Base-by-base conservation (phyloP, 2,797 vertebrate genomes). In the Chelon auratus region DNA sequence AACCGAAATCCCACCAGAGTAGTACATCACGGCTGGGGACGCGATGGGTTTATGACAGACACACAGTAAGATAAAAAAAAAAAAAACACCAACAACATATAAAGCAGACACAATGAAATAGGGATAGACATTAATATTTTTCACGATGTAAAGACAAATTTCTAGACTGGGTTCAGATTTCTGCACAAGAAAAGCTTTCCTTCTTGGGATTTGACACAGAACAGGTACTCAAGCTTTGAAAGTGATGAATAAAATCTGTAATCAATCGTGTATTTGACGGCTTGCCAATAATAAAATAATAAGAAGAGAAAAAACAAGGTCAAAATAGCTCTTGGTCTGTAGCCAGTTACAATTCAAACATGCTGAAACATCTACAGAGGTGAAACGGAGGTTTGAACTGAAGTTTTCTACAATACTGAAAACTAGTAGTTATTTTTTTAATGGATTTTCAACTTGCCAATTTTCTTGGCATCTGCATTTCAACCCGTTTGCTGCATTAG, bases 1-100 rank as follows among this genome's bases (percentile, higher is more conserved):
- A 85, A 40, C 47, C 56, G 24, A 81, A 87, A 80, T 63, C 74
- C 60, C 43, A 3, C 26, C 45, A 40, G 57, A 59, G 18, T 33
- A 43, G 60, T 80, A 63, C 50, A 82, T 85, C 59, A 73, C 12
- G 37, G 43, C 51, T 61, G 57, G 39, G 37, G 33, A 43, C 42
- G 58, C 62, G 52, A 24, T 5, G 36, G 50, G n/a, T 50, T 50
- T 12, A 60, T 15, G 47, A 37, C 24, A 57, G 48, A 11, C 66
- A 64, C 20, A 55, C 30, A 58, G 47, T 39, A 48, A 22, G 22
- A 11, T 39, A 26, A 57, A 62, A 22, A 4, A 17, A 15, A 54
- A 9, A 24, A 39, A 11, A 22, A 22, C 20, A 43, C 40, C 15
- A 54, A 45, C 4, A 40, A 40, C 8, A 20, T 20, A n/a, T 20